Conservation (phyloP, 2,113 vertebrate species). For the Catagonus wagneri region DNA sequence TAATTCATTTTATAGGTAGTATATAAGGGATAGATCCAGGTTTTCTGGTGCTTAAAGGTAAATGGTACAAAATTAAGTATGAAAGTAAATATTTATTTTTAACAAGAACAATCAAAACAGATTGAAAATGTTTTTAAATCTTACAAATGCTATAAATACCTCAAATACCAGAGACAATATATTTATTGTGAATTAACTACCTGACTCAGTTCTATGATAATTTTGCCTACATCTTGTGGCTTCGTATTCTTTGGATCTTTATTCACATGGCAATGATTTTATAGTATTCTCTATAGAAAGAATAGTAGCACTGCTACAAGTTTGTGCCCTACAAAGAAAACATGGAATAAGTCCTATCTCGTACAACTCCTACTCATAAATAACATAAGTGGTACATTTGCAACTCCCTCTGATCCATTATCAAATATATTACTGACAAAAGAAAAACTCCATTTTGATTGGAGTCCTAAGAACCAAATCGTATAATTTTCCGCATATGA, state of each 20-base stretch:
- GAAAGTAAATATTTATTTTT: constrained; percentile 50
- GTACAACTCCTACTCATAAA: constrained; percentile 8
- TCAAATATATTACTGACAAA: constrained; percentile 9
- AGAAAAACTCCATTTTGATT: constrained; percentile 33
- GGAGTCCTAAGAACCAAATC: background rate
- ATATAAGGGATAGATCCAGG: background rate
- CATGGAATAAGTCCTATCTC: background rate
- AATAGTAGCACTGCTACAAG: background rate
- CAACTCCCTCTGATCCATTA: background rate
- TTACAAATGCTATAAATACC: background rate
- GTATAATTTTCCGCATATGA: constrained; percentile 36
- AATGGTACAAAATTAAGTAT: constrained; percentile 42
- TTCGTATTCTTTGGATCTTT: constrained; percentile 27
- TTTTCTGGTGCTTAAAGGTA: constrained; percentile 29
- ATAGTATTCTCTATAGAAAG: constrained; percentile 10
- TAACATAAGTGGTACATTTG: background rate
- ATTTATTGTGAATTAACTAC: constrained; percentile 18
- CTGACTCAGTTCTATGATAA: background rate
- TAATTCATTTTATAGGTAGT: constrained; percentile 15
- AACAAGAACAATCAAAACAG: constrained; percentile 29
- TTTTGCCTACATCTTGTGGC: background rate
- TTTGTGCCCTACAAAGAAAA: background rate
- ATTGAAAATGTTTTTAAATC: background rate
- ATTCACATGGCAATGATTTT: constrained; percentile 16
- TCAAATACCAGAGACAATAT: constrained; percentile 13